A percentile compares a stretch with the other conserved stretches of the same genome.
Conservation (phyloP, 2,888 invertebrate species). For the Drosophila paranaensis region DNA sequence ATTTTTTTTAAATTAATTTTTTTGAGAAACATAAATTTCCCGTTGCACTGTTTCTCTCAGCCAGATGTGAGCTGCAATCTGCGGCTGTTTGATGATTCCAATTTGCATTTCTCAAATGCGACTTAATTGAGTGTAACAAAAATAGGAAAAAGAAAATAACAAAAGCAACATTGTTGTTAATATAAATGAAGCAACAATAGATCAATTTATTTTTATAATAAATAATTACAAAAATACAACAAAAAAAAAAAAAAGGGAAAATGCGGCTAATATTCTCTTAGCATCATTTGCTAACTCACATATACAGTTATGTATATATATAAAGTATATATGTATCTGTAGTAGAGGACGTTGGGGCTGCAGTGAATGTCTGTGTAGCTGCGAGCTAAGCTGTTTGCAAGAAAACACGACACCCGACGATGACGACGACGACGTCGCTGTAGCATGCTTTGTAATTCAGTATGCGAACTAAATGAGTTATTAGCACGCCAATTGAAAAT, state of each 20-base stretch:
- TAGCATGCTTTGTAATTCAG: constrained; percentile 66
- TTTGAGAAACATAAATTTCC: constrained; percentile 1
- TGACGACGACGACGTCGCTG: constrained; percentile 16
- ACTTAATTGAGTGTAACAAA: constrained; percentile 82
- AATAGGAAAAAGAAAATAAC: constrained; percentile 54
- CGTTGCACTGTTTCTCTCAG: constrained; percentile 25
- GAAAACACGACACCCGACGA: constrained; percentile 35
- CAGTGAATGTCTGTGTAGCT: constrained; percentile 6
- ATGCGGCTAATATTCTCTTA: constrained; percentile 63
- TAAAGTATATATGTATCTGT: not conserved
- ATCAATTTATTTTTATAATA: constrained; percentile 80
- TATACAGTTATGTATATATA: not conserved
- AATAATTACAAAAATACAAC: constrained; percentile 68
- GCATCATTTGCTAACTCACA: constrained; percentile 44
- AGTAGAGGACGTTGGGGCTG: constrained; percentile 4
- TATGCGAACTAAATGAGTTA: constrained; percentile 83
- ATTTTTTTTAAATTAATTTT: not conserved
- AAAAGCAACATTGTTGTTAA: constrained; percentile 64
- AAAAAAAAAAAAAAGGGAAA: constrained; percentile 44
- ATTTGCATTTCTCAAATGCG: constrained; percentile 79
- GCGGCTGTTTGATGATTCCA: constrained; percentile 33
- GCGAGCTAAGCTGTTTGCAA: constrained; percentile 33
- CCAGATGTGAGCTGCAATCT: constrained; percentile 53
- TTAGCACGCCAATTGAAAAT: constrained; percentile 83
- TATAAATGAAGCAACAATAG: constrained; percentile 80